Evolutionary conservation across 1,140 invertebrate genomes (phyloP), one percentile per base, ranked within the genome.

Genomic region (Chionoecetes opilio): DNA sequence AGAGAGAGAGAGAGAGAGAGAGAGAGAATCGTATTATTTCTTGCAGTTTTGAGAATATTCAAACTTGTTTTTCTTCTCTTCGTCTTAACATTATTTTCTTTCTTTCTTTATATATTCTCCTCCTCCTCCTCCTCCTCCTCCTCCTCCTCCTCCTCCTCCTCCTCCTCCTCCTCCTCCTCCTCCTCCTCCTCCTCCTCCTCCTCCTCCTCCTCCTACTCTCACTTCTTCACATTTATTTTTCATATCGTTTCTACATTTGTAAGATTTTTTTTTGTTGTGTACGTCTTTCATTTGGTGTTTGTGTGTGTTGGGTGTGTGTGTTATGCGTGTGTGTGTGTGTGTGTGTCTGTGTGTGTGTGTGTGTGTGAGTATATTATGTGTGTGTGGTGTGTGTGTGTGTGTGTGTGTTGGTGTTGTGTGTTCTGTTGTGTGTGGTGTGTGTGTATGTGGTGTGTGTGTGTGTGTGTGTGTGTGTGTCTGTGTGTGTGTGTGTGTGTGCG

Each of bases 381-480:
- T n/a, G n/a, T n/a, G n/a, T n/a, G n/a, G 63, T 75, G 63, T 75
- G 63, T 75, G 63, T 75, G 63, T 75, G 63, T 75, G 63, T 75
- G 63, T 75, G 63, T 75, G 63, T 75, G 63, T n/a, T n/a, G n/a
- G 26, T 17, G 26, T 17, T 75, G 63, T 75, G 63, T 75, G 63
- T 75, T n/a, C n/a, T n/a, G n/a, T n/a, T n/a, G n/a, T n/a, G n/a
- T n/a, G n/a, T n/a, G n/a, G 63, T 75, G 63, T 75, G 63, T 75
- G 63, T 75, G 63, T 75, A 26, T 75, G 63, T 75, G 63, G n/a
- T 75, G 53, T 75, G 63, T 75, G 63, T 75, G 63, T 75, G 63
- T 75, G 63, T 75, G 63, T 75, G 63, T 75, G 63, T 75, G 63
- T 75, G 63, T 75, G 63, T 75, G 63, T 75, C n/a, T n/a, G n/a